phyloP scores from a whole-genome alignment of 2,797 vertebrate genomes.

The Kryptopterus vitreolus region DNA sequence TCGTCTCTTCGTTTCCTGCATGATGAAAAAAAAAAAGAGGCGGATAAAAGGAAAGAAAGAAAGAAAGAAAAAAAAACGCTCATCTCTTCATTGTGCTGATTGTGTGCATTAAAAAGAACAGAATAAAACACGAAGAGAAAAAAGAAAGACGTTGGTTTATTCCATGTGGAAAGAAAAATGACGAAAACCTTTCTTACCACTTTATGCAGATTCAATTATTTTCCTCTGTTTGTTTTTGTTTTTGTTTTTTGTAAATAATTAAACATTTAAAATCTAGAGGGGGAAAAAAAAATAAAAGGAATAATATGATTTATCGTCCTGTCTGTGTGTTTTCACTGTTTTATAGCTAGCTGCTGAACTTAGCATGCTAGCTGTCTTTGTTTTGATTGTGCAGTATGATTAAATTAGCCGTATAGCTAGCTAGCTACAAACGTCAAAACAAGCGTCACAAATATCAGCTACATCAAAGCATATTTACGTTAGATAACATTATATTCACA shows the following conservation, averaged over 20 bases:
- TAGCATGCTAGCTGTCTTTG: no score
- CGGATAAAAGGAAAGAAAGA: not conserved
- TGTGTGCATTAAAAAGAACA: slow-evolving; percentile 63
- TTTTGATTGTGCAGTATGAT: no score
- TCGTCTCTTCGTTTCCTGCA: slow-evolving; percentile 36
- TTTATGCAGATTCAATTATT: slow-evolving; percentile 84
- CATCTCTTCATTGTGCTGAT: slow-evolving; percentile 71
- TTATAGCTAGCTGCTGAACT: no score
- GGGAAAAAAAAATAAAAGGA: slow-evolving; percentile 75
- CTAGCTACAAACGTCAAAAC: no score
- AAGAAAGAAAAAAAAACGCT: slow-evolving; percentile 24
- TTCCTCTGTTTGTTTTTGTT: slow-evolving; percentile 66
- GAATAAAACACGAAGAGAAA: not conserved
- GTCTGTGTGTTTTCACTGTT: slow-evolving; percentile 13
- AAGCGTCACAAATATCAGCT: no score
- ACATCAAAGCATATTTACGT: no score
- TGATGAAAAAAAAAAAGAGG: slow-evolving; percentile 2
- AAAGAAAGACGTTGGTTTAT: slow-evolving; percentile 66
- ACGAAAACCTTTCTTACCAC: slow-evolving; percentile 79
- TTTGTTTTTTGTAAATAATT: slow-evolving; percentile 86
- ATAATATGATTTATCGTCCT: slow-evolving; percentile 76
- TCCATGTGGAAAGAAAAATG: slow-evolving; percentile 72
- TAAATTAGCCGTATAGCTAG: no score
- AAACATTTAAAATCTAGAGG: slow-evolving; percentile 84
- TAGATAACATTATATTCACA: no score